Conservation (phyloP, 1,140 invertebrate species). For the Daktulosphaira vitifoliae region DNA sequence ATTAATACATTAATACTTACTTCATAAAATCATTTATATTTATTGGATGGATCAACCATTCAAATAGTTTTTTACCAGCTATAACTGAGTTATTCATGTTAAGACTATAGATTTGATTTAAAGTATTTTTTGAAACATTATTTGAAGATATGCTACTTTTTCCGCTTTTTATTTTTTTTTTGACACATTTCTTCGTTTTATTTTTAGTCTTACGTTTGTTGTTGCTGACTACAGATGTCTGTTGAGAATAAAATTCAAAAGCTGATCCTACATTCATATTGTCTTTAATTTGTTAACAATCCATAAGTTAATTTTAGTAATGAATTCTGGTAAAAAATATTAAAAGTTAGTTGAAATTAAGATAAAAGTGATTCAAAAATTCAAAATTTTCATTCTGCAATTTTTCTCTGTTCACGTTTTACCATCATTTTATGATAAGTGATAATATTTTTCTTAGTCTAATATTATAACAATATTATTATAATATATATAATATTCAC, state of each 20-base stretch:
- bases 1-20: conserved; percentile 39
- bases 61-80: conserved; percentile 46
- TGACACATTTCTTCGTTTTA: not conserved
- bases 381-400: no score
- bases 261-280: not conserved
- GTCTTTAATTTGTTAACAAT: no score
- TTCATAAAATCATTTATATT: conserved; percentile 55
- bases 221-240: not conserved
- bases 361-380: no score
- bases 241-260: not conserved
- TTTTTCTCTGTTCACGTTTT: no score
- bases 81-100: conserved; percentile 16
- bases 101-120: not conserved
- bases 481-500: no score
- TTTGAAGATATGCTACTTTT: not conserved
- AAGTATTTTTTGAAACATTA: not conserved
- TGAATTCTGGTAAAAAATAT: no score
- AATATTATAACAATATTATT: no score
- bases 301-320: no score
- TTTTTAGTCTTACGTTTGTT: conserved; percentile 6
- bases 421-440: no score
- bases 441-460: no score
- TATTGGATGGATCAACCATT: conserved; percentile 63
- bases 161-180: not conserved
- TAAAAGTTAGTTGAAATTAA: no score